Evolutionary conservation across 2,888 invertebrate species (phyloP).

Genomic region (Chrysolina oricalcia): DNA sequence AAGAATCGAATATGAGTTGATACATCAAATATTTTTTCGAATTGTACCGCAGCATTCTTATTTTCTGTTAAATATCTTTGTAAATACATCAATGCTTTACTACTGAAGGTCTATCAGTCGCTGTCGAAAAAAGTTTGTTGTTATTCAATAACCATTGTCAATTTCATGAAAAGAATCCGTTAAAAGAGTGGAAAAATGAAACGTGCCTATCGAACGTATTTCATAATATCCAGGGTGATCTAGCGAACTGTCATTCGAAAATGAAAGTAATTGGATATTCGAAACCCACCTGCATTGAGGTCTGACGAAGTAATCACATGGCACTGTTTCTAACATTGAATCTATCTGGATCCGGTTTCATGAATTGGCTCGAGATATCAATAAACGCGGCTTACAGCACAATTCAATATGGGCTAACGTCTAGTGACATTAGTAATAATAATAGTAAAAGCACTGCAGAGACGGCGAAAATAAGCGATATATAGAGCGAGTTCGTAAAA

Average conservation of each 20-base stretch:
- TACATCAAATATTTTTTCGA: too few relatives aligned
- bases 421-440: slow-evolving; percentile 54
- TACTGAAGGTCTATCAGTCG: too few relatives aligned
- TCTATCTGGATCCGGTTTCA: slow-evolving; percentile 58
- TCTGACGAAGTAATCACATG: slow-evolving; percentile 66
- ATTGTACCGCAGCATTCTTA: too few relatives aligned
- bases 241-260: slow-evolving; percentile 49
- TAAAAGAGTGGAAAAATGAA: not conserved
- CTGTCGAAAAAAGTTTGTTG: not conserved
- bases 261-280: slow-evolving; percentile 55
- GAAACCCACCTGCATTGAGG: slow-evolving; percentile 68
- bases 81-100: too few relatives aligned
- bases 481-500: slow-evolving; percentile 62
- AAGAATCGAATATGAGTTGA: too few relatives aligned
- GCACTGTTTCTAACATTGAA: slow-evolving; percentile 67
- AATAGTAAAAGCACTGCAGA: slow-evolving; percentile 64
- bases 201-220: not conserved
- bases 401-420: slow-evolving; percentile 51
- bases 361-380: slow-evolving; percentile 55
- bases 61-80: too few relatives aligned
- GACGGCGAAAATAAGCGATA: slow-evolving; percentile 62
- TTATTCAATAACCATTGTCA: too few relatives aligned
- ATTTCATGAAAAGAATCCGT: not conserved
- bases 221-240: not conserved
- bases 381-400: slow-evolving; percentile 53